Conservation (phyloP, 2,113 vertebrate genomes). For the Paralichthys olivaceus region DNA sequence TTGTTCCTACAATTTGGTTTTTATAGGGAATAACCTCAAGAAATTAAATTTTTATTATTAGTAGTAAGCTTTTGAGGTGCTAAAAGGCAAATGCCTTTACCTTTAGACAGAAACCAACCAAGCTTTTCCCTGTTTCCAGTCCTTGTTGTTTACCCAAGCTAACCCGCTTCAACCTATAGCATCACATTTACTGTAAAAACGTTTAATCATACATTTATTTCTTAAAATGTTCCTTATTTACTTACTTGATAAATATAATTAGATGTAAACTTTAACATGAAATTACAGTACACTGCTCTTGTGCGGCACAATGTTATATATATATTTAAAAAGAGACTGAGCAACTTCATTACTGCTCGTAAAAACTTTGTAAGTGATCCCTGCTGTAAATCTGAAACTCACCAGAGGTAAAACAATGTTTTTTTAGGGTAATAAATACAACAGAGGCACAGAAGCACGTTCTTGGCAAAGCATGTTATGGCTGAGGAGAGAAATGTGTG, state of each 20-base stretch:
- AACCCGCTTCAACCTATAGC: background rate
- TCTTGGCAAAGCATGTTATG: slow-evolving; percentile 38
- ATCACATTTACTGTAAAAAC: slow-evolving; percentile 1
- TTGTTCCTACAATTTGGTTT: no score
- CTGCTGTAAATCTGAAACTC: slow-evolving; percentile 47
- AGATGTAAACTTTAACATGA: slow-evolving; percentile 1
- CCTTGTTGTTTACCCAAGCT: background rate
- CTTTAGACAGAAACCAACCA: no score
- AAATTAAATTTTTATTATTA: background rate
- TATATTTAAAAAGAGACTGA: background rate
- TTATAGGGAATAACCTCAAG: background rate
- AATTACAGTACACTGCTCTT: background rate
- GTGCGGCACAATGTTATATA: background rate
- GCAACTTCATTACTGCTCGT: slow-evolving; percentile 35
- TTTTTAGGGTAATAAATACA: slow-evolving; percentile 57
- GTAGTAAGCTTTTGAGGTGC: background rate
- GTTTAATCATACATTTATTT: background rate
- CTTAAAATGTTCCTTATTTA: background rate
- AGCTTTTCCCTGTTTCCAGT: background rate
- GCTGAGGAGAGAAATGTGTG: slow-evolving; percentile 48
- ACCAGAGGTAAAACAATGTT: slow-evolving; percentile 57
- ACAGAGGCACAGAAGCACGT: slow-evolving; percentile 42
- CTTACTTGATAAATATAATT: slow-evolving; percentile 2
- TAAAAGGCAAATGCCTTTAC: background rate
- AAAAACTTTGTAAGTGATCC: slow-evolving; percentile 40